Percentiles rank a stretch among this genome's conserved stretches.
Conservation (phyloP, 2,888 invertebrate genomes). For the Luperina testacea region DNA sequence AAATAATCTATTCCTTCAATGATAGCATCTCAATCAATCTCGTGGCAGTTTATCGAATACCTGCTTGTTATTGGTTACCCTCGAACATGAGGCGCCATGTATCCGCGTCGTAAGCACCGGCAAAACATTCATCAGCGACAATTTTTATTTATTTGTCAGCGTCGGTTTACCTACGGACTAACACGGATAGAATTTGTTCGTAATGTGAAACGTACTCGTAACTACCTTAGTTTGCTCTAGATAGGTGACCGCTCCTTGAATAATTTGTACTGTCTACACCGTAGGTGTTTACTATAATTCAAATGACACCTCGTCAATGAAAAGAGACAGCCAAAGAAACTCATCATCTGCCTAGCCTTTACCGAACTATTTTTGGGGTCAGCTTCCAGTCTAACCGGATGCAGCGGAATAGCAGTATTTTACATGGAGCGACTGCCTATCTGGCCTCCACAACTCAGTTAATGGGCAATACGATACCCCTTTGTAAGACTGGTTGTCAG, state of each 20-base stretch:
- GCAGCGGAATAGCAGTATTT: no score
- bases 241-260: background rate
- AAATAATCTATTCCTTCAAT: background rate
- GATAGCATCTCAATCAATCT: conserved; percentile 13
- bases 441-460: background rate
- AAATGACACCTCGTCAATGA: no score
- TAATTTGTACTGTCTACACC: background rate
- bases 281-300: background rate
- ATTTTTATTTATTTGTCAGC: conserved; percentile 33
- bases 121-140: conserved; percentile 33
- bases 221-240: conserved; percentile 1
- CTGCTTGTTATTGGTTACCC: conserved; percentile 6
- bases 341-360: background rate
- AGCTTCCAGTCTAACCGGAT: background rate
- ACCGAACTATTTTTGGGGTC: background rate
- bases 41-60: conserved; percentile 4
- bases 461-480: background rate
- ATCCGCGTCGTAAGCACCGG: conserved; percentile 3
- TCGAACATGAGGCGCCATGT: conserved; percentile 30
- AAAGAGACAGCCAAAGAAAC: background rate
- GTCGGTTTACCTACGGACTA: conserved; percentile 9
- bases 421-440: no score
- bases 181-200: conserved; percentile 20
- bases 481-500: background rate
- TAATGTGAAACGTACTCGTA: conserved; percentile 16